Evolutionary conservation across 2,888 invertebrate genomes (phyloP), one percentile per base, ranked within the genome.

Genomic region (Cephus sareptanus): DNA sequence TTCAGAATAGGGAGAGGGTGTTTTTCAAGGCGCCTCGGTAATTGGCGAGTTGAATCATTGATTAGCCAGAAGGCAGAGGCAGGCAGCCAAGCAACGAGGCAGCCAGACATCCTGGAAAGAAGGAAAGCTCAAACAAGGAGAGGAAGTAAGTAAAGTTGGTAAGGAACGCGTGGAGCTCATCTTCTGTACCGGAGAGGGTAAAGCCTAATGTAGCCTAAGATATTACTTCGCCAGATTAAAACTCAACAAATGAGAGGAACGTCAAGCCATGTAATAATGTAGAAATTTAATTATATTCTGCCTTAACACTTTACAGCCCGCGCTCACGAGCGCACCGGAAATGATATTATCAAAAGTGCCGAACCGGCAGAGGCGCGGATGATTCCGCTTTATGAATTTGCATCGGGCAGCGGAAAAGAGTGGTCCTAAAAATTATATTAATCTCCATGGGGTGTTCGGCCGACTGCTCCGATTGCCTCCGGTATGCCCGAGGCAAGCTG

Each of bases 31-130:
- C 86, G 86, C 87, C 87, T 86, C 81, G 83, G 87, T 90, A 90
- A 90, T 90, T 90, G 89, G 86, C 85, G 84, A 86, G 87, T 85
- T 90, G 90, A 90, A 90, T 90, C 89, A 90, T 90, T 89, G 90
- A 90, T 90, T 89, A 88, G 87, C 83, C 84, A 81, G 84, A 84
- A 85, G 85, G 85, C 83, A 34, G 23, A 56, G 56, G 56, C 56
- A 40, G 40, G 40, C 40, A 40, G 40, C 40, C 40, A 23, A 56
- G 56, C 56, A 56, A 56, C 56, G 56, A 56, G 56, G 56, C 56
- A 23, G 56, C 15, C 23, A 56, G 56, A 56, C 56, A 56, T 56
- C 23, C 23, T 23, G 56, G 56, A 56, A 23, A 56, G 56, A 23
- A 56, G 56, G 56, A 56, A 56, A 56, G 56, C 56, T 56, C 23